Evolutionary conservation across 2,888 invertebrate species (phyloP).

Genomic region (Melanostoma mellinum): DNA sequence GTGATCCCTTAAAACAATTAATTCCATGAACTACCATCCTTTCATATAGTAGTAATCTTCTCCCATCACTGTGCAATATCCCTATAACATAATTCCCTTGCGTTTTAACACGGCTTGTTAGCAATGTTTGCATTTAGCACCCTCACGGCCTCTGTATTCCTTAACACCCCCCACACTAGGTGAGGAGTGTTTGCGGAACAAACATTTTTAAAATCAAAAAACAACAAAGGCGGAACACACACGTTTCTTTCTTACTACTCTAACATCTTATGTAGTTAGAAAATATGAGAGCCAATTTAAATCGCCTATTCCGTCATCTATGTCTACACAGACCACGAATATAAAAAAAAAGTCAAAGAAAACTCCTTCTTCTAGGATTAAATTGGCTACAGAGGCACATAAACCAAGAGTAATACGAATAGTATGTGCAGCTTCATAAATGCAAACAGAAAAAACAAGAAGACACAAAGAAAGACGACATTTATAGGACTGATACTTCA

Average conservation of each 20-base stretch:
- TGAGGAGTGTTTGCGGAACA: constrained; percentile 45
- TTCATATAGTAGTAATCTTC: too few relatives aligned
- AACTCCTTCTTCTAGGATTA: constrained; percentile 6
- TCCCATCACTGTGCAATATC: too few relatives aligned
- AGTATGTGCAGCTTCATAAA: constrained; percentile 4
- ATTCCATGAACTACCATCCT: too few relatives aligned
- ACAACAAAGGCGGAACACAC: constrained; percentile 25
- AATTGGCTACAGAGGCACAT: constrained; percentile 31
- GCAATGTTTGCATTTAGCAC: constrained; percentile 54
- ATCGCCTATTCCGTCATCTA: constrained; percentile 30
- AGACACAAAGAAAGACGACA: constrained; percentile 38
- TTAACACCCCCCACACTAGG: constrained; percentile 26
- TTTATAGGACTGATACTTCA: constrained; percentile 44
- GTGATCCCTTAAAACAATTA: too few relatives aligned
- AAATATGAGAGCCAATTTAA: constrained; percentile 52
- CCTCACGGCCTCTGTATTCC: constrained; percentile 18
- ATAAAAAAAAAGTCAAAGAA: constrained; percentile 25
- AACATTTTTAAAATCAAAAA: constrained; percentile 51
- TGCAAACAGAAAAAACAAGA: constrained; percentile 1
- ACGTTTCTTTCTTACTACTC: not conserved
- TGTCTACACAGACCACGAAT: constrained; percentile 6
- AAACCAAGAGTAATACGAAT: constrained; percentile 57
- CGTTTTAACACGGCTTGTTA: constrained; percentile 14
- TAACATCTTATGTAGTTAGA: constrained; percentile 30
- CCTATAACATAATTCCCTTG: too few relatives aligned